phyloP scores from a whole-genome alignment of 2,113 vertebrate genomes.

The Macquaria australasica region DNA sequence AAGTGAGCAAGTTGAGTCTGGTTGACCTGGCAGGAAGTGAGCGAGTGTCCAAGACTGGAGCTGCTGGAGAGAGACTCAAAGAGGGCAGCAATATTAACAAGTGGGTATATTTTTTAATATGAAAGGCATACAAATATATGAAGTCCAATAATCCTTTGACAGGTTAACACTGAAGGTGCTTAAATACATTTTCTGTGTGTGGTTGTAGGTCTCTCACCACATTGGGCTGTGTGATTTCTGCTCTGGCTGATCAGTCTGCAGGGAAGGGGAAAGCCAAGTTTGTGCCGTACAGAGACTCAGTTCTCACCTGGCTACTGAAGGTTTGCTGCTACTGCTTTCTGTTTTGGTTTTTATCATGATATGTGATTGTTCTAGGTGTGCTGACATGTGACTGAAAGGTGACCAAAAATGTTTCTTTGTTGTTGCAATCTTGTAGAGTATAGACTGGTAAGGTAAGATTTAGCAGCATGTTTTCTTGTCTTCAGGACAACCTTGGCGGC shows the following conservation, averaged over 20 bases:
- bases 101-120: constrained; percentile 72
- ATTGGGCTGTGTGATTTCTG: constrained; percentile 96
- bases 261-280: constrained; percentile 97
- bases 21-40: constrained; percentile 98
- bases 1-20: constrained; percentile 97
- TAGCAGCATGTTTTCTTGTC: background rate
- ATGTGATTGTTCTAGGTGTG: background rate
- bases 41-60: constrained; percentile 96
- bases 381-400: background rate
- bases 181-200: constrained; percentile 14
- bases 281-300: constrained; percentile 99
- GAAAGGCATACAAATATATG: background rate
- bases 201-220: constrained; percentile 93
- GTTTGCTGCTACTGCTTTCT: constrained; percentile 82
- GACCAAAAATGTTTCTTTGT: background rate
- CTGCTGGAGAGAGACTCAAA: constrained; percentile 96
- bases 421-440: background rate
- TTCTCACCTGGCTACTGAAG: constrained; percentile 99
- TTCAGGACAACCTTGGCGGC: constrained; percentile 96
- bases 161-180: background rate
- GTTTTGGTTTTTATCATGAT: background rate
- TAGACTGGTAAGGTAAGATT: background rate
- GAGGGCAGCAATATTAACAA: constrained; percentile 99
- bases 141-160: background rate
- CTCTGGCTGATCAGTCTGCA: constrained; percentile 96